These are phyloP conservation scores for Maniola hyperantus DNA, from an alignment of 2,888 invertebrate species.

Conservation along the genomic window DNA sequence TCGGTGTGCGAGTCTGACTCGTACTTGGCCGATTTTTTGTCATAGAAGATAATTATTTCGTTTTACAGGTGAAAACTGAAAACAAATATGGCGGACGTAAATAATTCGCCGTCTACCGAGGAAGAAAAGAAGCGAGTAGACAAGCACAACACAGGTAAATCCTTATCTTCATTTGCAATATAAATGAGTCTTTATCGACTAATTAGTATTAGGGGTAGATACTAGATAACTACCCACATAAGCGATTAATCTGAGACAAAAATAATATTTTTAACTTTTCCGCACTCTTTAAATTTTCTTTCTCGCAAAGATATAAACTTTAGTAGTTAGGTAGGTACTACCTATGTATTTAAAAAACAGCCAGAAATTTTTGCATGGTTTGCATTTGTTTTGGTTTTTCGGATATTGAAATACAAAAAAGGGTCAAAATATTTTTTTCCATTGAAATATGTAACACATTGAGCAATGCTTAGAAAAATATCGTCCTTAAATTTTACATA, in stretches of 20 bases:
- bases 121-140: conserved; percentile 54
- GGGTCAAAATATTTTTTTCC: too few relatives aligned
- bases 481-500: not conserved
- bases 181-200: not conserved
- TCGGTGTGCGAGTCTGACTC: too few relatives aligned
- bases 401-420: too few relatives aligned
- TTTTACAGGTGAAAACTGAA: conserved; percentile 38
- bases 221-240: too few relatives aligned
- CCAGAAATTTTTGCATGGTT: too few relatives aligned
- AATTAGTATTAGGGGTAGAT: not conserved
- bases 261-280: too few relatives aligned
- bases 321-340: too few relatives aligned
- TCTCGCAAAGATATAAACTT: too few relatives aligned
- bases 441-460: not conserved
- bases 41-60: conserved; percentile 13
- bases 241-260: too few relatives aligned
- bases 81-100: conserved; percentile 69
- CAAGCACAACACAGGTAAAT: conserved; percentile 74
- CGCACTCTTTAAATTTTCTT: too few relatives aligned
- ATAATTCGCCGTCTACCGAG: conserved; percentile 53
- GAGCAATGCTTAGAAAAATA: not conserved
- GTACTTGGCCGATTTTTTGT: not conserved
- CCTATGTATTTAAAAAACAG: too few relatives aligned
- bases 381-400: too few relatives aligned
- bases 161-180: not conserved